Evolutionary conservation across 2,797 vertebrate genomes (phyloP), one percentile per base, ranked within the genome.

Genomic region (Eulemur coronatus): DNA sequence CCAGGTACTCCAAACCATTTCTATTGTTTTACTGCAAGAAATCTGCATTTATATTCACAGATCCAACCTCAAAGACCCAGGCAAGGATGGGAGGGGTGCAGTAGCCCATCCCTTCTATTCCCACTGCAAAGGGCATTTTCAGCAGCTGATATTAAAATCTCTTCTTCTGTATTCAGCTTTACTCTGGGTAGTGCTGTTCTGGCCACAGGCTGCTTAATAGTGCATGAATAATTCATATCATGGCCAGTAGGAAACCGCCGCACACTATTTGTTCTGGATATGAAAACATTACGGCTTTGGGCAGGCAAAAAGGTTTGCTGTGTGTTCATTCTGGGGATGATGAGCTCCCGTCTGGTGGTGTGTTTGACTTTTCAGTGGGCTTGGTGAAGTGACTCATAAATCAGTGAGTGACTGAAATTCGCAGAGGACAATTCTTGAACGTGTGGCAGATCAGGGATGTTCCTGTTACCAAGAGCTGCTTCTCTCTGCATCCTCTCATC

Each of bases 121-220:
- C 10, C n/a, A 15, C 26, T 9, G 28, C 75, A 35, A 63, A 94
- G 8, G 87, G 30, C 35, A 46, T 81, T n/a, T 89, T 72, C 14
- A 28, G 61, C n/a, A 59, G 13, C 24, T 8, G 38, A 69, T 61
- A 55, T 14, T n/a, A 73, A 78, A 88, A 33, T 30, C 48, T 89
- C 70, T 24, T 48, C 33, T 87, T 84, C 26, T 67, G 41, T 61
- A 46, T 89, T 67, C 52, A n/a, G 12, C 55, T 86, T 91, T 73
- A 65, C 82, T 81, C 55, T 38, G 82, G 69, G 63, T 33, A 35
- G 59, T 85, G 48, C 48, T 46, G 15, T 48, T 96, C 72, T 61
- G 92, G 93, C 79, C 97, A 93, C 65, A 89, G 90, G 65, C 70
- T 65, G 70, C 84, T 96, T 88, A 91, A 86, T 0, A 73, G 80